Base-by-base conservation (phyloP, 2,888 invertebrate species). In the Drosophila prostipennis region DNA sequence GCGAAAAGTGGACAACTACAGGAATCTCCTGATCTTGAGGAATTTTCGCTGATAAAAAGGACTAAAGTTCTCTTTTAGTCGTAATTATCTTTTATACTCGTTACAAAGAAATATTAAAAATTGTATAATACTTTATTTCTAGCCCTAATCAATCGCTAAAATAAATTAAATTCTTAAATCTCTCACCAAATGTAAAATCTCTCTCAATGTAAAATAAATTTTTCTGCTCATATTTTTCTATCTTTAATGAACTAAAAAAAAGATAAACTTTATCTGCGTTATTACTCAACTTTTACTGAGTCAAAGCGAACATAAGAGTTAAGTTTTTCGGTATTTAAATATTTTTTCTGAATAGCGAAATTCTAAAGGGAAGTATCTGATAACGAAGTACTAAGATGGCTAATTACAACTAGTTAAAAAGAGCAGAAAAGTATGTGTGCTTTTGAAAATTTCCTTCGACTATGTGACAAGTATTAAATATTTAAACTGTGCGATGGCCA, bases 381-480 rank as follows among this genome's bases (percentile, higher is more conserved):
- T 61, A 53, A 58, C 70, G 48, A 63, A 75, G 68, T 63, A 57
- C 48, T 54, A 55, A 45, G 61, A 60, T 53, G 60, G 65, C 64
- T 77, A 77, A 83, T 83, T 80, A 72, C 76, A 34, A 72, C 51
- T 59, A 49, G 56, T 14, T 42, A 7, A 5, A 48, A 1, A 19
- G 32, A 8, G 7, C 39, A 60, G 40, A 29, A 56, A 65, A 56
- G n/a, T 40, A 48, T 53, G 19, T 29, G 43, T n/a, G 26, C 36
- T 8, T 14, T 23, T 6, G 43, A 51, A 52, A 69, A 56, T 59
- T 55, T 52, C 48, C 40, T 19, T 43, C 39, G 52, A 46, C 60
- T 67, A 23, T 52, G 63, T 57, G 52, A 59, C 23, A 52, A 58
- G 72, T 60, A 76, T 80, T 71, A 61, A 82, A 80, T 77, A 82